A percentile compares a stretch with the other conserved stretches of the same genome.
Conservation (phyloP, 2,113 vertebrate species). For the Lontra canadensis region DNA sequence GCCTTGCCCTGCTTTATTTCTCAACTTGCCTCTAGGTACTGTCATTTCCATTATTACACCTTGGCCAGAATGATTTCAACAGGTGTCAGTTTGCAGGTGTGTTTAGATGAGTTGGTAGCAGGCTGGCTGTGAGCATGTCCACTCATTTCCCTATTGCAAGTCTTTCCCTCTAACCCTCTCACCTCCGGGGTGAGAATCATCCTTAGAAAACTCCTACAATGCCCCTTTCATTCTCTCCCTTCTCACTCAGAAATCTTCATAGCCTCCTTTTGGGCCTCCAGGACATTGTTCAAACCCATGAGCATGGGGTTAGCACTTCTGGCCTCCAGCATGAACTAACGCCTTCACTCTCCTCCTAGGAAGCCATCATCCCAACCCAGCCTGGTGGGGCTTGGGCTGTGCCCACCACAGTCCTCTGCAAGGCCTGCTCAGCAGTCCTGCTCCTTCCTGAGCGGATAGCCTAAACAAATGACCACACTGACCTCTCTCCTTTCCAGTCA, state of each 20-base stretch:
- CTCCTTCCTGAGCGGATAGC: not conserved
- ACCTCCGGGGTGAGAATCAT: not conserved
- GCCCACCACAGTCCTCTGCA: not conserved
- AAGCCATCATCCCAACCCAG: not conserved
- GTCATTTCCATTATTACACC: not conserved
- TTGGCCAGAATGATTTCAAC: not conserved
- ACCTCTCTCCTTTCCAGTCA: not conserved
- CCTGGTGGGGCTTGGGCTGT: not conserved
- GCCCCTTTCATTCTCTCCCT: not conserved
- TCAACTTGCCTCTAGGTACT: not conserved
- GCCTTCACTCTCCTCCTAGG: not conserved
- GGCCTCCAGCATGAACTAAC: not conserved
- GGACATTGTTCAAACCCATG: not conserved
- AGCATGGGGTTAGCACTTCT: not conserved
- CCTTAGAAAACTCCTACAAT: not conserved
- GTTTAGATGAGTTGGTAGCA: not conserved
- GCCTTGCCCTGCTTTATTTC: not conserved
- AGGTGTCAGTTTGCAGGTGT: not conserved
- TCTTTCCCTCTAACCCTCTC: not conserved
- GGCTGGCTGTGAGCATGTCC: not conserved
- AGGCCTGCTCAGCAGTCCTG: not conserved
- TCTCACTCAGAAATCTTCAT: not conserved
- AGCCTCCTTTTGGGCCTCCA: not conserved
- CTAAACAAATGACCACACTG: not conserved
- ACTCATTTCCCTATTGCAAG: not conserved